Evolutionary conservation across 2,113 vertebrate genomes (phyloP).

Genomic region (Mus pahari): DNA sequence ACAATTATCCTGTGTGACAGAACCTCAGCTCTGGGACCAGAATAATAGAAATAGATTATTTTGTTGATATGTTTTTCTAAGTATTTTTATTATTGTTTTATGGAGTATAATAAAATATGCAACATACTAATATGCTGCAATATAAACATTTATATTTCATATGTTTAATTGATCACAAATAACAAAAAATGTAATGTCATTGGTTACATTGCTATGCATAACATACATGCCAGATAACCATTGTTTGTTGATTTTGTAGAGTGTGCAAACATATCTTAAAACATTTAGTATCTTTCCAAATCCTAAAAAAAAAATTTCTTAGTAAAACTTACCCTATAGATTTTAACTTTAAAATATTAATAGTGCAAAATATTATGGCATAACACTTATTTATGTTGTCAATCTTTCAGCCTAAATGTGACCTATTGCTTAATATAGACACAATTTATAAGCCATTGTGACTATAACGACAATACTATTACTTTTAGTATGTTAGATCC

Average conservation of each 20-base stretch:
- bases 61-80: neutral
- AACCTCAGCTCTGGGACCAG: accelerated
- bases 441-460: neutral
- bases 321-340: neutral
- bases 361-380: neutral
- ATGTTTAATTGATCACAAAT: neutral
- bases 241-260: neutral
- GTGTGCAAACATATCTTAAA: neutral
- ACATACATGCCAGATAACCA: neutral
- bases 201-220: neutral
- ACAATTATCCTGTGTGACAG: neutral
- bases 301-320: neutral
- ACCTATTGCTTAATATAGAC: neutral
- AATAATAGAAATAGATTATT: neutral
- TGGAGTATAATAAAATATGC: neutral
- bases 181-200: neutral
- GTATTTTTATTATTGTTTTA: neutral
- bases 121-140: neutral
- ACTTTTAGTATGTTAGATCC: neutral
- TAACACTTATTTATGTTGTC: neutral
- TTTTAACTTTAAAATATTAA: neutral
- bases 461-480: neutral
- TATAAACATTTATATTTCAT: neutral
- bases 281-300: neutral
- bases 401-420: neutral